A percentile compares a stretch with the other conserved stretches of the same genome.
Evolutionary conservation across 1,140 invertebrate species (phyloP).

Genomic region (Teleogryllus occipitalis): DNA sequence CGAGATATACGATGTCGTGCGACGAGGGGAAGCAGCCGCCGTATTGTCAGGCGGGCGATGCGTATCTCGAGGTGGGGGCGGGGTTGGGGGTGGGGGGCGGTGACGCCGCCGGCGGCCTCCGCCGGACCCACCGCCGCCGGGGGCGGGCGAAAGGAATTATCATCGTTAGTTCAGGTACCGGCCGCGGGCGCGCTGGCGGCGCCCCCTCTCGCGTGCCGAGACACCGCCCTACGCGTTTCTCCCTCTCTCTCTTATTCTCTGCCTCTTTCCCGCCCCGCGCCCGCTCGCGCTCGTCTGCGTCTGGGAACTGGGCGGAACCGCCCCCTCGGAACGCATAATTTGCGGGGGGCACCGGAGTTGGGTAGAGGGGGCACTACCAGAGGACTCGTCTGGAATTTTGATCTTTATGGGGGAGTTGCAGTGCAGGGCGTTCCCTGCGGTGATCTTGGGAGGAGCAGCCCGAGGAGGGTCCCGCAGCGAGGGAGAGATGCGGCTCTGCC

Average conservation of each 20-base stretch:
- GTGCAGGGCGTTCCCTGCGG: not conserved
- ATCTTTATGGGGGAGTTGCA: not conserved
- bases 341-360: no score
- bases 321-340: no score
- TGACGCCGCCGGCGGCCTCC: not conserved
- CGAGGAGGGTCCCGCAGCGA: not conserved
- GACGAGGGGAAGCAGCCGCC: not conserved
- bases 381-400: not conserved
- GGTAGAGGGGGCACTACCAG: no score
- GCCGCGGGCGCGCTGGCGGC: no score
- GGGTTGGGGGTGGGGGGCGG: no score
- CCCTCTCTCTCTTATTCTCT: no score
- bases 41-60: not conserved
- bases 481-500: no score
- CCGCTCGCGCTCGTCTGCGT: no score
- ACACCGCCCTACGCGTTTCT: no score
- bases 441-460: not conserved
- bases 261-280: no score
- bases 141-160: not conserved
- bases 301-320: no score
- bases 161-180: slow-evolving; percentile 3
- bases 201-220: no score
- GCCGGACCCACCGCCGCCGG: not conserved
- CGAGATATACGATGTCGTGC: not conserved
- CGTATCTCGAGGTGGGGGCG: not conserved